Percentiles rank a stretch among this genome's conserved stretches.
Conservation (phyloP, 2,888 invertebrate genomes). For the Nineta flava region DNA sequence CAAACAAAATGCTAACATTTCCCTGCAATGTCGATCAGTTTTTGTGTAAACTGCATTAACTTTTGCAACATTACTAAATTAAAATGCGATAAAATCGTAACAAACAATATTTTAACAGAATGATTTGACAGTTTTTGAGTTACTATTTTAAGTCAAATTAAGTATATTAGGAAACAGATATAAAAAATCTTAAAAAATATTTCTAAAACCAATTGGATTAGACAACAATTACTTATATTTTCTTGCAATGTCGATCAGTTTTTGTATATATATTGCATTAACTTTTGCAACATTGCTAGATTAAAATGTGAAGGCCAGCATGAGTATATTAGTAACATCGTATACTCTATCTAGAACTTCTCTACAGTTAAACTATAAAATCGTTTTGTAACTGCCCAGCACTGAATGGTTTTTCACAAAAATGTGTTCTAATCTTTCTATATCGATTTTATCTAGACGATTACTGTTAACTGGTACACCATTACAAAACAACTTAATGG, state of each 20-base stretch:
- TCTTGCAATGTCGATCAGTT: background rate
- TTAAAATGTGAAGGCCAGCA: background rate
- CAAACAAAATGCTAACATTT: too few relatives aligned
- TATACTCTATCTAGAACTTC: background rate
- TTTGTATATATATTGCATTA: background rate
- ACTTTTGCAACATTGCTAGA: background rate
- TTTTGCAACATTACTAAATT: background rate
- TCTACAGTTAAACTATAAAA: background rate
- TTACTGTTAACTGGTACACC: slow-evolving; percentile 88
- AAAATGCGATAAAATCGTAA: too few relatives aligned
- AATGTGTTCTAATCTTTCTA: too few relatives aligned
- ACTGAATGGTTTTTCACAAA: too few relatives aligned
- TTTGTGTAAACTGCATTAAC: background rate
- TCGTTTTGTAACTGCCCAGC: too few relatives aligned
- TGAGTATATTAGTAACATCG: background rate
- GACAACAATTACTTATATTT: too few relatives aligned
- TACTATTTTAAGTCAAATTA: too few relatives aligned
- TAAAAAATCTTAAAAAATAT: too few relatives aligned
- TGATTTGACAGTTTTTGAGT: too few relatives aligned
- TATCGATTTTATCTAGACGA: slow-evolving; percentile 38
- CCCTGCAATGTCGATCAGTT: background rate
- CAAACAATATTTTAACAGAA: too few relatives aligned
- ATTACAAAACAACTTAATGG: slow-evolving; percentile 90
- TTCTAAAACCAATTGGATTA: too few relatives aligned
- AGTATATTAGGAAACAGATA: too few relatives aligned